Evolutionary conservation across 2,888 invertebrate genomes (phyloP).

Genomic region (Drosophila falleni): DNA sequence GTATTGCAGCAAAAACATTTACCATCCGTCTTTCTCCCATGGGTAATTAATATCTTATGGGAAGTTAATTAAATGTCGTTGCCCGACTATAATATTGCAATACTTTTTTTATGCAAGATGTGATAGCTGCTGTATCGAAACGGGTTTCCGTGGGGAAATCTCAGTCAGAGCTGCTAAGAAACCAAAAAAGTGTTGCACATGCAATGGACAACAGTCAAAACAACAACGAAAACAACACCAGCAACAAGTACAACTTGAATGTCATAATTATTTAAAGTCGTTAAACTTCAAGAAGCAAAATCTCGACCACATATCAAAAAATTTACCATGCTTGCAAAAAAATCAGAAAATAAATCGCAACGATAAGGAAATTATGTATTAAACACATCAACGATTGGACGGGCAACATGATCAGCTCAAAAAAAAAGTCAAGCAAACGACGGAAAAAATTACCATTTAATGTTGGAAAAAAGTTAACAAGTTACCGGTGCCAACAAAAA

Average conservation of each 20-base stretch:
- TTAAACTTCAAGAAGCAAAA: conserved; percentile 75
- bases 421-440: conserved; percentile 42
- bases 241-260: conserved; percentile 48
- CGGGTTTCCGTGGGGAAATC: conserved; percentile 46
- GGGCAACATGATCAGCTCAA: conserved; percentile 49
- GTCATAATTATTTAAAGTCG: conserved; percentile 74
- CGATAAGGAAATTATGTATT: conserved; percentile 81
- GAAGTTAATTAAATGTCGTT: conserved; percentile 68
- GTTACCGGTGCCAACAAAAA: conserved; percentile 55
- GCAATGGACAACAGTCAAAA: conserved; percentile 30
- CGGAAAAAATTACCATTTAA: conserved; percentile 73
- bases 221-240: conserved; percentile 22
- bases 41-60: conserved; percentile 77
- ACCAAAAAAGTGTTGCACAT: conserved; percentile 71
- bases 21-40: conserved; percentile 32
- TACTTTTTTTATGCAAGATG: conserved; percentile 40
- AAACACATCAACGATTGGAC: conserved; percentile 75
- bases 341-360: conserved; percentile 35
- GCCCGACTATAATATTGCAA: conserved; percentile 45
- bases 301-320: conserved; percentile 60
- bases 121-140: conserved; percentile 43
- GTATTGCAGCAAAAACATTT: conserved; percentile 31
- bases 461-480: conserved; percentile 73
- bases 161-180: conserved; percentile 55
- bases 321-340: conserved; percentile 18